Base-by-base conservation (phyloP, 2,113 vertebrate species). In the Toxostoma redivivum region DNA sequence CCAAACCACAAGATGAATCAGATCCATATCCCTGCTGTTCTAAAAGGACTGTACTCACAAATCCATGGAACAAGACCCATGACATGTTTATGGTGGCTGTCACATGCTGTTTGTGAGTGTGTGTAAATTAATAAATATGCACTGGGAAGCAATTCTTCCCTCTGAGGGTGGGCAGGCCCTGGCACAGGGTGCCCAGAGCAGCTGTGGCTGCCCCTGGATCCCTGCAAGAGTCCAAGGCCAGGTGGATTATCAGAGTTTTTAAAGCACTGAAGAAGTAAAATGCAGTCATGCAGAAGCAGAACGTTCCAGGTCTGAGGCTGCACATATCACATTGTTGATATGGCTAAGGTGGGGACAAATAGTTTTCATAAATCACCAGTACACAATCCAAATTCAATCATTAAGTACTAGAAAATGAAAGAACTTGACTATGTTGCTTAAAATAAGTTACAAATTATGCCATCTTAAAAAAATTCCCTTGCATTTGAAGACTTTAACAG, bases 91-190 rank as follows among this genome's bases (percentile, higher is more conserved):
- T 48, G 20, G 27, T 54, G 72, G 19, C 24, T 76, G 21, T 45
- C 48, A 81, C 7, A 1, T 12, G 35, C 44, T 44, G n/a, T 33
- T 40, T 56, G 8, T 31, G 13, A 48, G 31, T 51, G 7, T n/a
- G 15, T n/a, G 6, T 24, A 67, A 57, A 13, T 5, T 57, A 73
- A 65, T 11, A 65, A 65, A 31, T 11, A 22, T 2, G 0, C 4
- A 4, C 24, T 30, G 35, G 38, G 19, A 45, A 51, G 28, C 0
- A 60, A 53, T 40, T 67, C 9, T 4, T 66, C 1, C 6, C 33
- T n/a, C 4, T 1, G 37, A 44, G 37, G 18, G 22, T 33, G 37
- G 1, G 0, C 0, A 54, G 65, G 4, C 10, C n/a, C n/a, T 70
- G 74, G 57, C 31, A 56, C 25, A 56, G 25, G 12, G 9, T 40